phyloP scores from a whole-genome alignment of 64 coral and sea anemone species.

The Anthopleura sola region DNA sequence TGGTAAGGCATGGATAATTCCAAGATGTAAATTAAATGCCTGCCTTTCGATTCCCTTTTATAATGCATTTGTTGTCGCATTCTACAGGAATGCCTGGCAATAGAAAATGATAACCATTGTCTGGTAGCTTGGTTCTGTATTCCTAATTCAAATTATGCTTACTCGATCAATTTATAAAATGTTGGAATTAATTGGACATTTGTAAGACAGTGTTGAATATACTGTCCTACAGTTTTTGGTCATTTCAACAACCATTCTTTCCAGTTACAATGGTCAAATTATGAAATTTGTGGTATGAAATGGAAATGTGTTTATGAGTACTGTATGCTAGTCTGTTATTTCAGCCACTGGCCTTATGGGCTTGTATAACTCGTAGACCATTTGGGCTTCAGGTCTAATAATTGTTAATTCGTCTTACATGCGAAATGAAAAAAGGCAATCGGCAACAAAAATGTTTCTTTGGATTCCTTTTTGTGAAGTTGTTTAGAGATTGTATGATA shows the following conservation, averaged over 20 bases:
- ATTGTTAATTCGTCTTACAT: too few relatives aligned
- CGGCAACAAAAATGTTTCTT: too few relatives aligned
- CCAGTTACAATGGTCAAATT: neutral
- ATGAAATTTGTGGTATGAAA: neutral
- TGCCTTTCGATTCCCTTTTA: neutral
- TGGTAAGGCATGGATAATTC: slow-evolving; percentile 12
- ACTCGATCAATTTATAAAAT: slow-evolving; percentile 1
- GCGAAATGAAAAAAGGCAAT: too few relatives aligned
- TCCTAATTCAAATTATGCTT: neutral
- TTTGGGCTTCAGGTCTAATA: too few relatives aligned
- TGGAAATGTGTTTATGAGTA: neutral
- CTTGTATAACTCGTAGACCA: too few relatives aligned
- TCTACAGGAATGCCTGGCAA: neutral
- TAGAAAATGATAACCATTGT: neutral
- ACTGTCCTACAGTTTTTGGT: neutral
- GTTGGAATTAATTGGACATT: neutral
- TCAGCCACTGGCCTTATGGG: too few relatives aligned
- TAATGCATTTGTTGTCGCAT: slow-evolving; percentile 12
- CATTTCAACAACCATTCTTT: neutral
- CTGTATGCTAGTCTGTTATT: too few relatives aligned
- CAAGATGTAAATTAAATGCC: slow-evolving; percentile 11
- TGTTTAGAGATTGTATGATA: neutral
- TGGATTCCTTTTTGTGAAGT: neutral
- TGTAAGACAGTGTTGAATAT: neutral
- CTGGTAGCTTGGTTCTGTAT: neutral